These are phyloP conservation scores for Jacana jacana DNA, from an alignment of 2,113 vertebrate genomes.

Conservation along the genomic window DNA sequence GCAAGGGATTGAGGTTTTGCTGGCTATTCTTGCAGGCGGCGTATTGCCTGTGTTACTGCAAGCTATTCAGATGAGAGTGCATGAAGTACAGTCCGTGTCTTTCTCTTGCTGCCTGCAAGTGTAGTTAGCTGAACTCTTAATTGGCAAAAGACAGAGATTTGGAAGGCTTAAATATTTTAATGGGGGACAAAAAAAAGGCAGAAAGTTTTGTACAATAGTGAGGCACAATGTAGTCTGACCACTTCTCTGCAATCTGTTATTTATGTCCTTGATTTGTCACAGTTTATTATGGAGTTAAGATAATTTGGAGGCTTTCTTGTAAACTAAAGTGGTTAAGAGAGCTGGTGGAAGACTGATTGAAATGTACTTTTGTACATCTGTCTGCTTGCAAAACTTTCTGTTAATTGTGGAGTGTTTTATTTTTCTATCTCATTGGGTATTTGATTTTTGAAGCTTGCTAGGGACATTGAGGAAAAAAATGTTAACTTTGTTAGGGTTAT, in stretches of 20 bases:
- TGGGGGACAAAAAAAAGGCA: background rate
- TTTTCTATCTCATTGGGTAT: background rate
- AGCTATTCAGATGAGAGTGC: background rate
- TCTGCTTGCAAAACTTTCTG: background rate
- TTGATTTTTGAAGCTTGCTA: background rate
- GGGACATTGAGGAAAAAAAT: background rate
- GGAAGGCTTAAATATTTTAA: background rate
- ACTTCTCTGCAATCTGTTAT: background rate
- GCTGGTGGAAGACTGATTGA: background rate
- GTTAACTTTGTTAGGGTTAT: background rate
- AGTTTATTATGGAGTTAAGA: background rate
- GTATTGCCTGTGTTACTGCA: background rate
- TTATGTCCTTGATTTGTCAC: background rate
- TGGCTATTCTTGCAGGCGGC: background rate
- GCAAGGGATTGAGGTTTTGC: background rate
- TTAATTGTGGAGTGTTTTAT: background rate
- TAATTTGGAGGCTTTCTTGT: background rate
- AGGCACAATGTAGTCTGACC: background rate
- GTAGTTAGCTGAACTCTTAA: background rate
- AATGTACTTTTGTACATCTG: background rate
- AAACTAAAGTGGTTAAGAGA: background rate
- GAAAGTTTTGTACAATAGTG: background rate
- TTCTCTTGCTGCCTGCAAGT: background rate
- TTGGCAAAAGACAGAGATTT: background rate
- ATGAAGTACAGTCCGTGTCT: rapidly evolving